Percentiles rank a stretch among this genome's conserved stretches.
These are phyloP conservation scores for Heteronetta atricapilla DNA, from an alignment of 2,113 vertebrate species.

Conservation along the genomic window DNA sequence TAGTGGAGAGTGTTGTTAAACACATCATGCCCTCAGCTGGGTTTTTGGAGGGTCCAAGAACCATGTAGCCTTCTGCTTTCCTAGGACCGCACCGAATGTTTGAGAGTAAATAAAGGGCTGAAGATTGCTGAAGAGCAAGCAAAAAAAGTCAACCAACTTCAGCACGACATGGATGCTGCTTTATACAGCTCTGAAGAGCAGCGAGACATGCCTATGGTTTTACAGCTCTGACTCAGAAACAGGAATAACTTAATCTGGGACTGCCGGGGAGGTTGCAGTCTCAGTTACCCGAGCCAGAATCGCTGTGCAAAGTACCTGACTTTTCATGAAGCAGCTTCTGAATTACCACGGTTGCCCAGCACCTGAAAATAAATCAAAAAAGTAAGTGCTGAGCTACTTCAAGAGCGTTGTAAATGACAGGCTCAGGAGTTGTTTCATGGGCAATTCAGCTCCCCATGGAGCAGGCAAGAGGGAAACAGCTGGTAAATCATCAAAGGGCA, in stretches of 20 bases:
- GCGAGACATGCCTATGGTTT: background rate
- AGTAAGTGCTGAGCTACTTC: background rate
- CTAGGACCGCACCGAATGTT: fast-evolving
- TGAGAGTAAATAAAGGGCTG: background rate
- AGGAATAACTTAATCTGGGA: background rate
- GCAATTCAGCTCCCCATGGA: background rate
- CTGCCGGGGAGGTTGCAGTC: background rate
- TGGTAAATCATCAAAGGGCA: background rate
- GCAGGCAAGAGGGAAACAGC: background rate
- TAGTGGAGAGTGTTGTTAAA: background rate
- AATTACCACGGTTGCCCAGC: background rate
- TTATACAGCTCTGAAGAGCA: background rate
- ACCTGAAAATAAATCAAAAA: background rate
- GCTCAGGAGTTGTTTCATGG: background rate
- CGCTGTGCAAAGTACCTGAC: background rate
- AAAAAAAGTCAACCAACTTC: background rate
- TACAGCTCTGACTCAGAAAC: background rate
- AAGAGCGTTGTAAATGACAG: background rate
- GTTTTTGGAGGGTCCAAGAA: background rate
- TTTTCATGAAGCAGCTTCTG: background rate
- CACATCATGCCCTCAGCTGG: fast-evolving
- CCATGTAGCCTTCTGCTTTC: background rate
- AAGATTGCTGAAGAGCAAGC: background rate
- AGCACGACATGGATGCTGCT: background rate
- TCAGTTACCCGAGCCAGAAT: background rate